Base-by-base conservation (phyloP, 92 coral and sea anemone genomes). In the Metridium senile region DNA sequence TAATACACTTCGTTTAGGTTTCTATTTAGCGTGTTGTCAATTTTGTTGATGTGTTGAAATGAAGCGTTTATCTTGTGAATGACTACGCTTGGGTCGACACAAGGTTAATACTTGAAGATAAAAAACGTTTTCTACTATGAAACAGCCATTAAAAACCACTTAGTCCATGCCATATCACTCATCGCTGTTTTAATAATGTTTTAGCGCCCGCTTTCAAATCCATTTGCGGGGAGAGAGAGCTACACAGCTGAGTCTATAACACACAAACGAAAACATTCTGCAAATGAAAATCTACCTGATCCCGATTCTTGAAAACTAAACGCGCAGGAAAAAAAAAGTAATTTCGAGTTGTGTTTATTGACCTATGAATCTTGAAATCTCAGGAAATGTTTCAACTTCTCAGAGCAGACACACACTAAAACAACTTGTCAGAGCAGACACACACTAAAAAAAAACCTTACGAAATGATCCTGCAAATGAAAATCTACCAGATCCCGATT, bases 121-220 rank as follows among this genome's bases (percentile, higher is more conserved):
- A 28, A 20, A 27, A 43, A 43, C 27, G 21, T 70, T 34, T 22
- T 47, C 34, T 70, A 34, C 34, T 26, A 43, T 72, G 17, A 20
- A 72, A 45, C 30, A n/a, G 2, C 65, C 63, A 72, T 72, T 72
- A 72, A 72, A 72, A 53, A 54, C 31, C 45, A 72, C 77, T 72
- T 72, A 72, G 59, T 43, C n/a, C 25, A 33, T 4, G 49, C 11
- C 18, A 30, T 43, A 33, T 21, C 29, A 30, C 57, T 68, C 39
- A 28, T 22, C 69, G 39, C 22, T n/a, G 33, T 63, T 31, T 63
- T 63, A 30, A 30, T 63, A 6, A 63, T 28, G 33, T 63, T 9
- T 63, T 63, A 63, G 23, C 33, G 45, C 69, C 69, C 69, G 69
- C 69, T 63, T 28, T 2, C 11, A 29, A 28, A 30, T 11, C 45